Evolutionary conservation across 2,797 vertebrate species (phyloP).

Genomic region (Neosilurus hyrtlii): DNA sequence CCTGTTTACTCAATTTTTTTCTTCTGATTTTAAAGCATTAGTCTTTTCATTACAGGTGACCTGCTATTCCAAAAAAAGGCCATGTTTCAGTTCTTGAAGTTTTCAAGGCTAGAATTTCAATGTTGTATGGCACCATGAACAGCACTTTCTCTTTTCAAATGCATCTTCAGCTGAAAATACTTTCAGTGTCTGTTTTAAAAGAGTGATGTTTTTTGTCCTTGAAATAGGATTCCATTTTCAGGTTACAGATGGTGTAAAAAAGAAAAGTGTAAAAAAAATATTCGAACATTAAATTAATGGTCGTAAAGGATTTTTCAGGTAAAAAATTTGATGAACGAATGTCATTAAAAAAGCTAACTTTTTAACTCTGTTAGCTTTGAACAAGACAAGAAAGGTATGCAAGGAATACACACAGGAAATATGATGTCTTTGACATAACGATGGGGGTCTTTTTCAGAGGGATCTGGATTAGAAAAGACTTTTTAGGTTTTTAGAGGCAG

Average conservation of each 20-base stretch:
- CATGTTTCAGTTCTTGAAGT: not conserved
- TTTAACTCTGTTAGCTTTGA: not conserved
- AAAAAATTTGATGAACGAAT: not conserved
- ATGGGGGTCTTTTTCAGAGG: not conserved
- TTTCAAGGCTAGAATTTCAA: not conserved
- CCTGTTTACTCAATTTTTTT: constrained; percentile 10
- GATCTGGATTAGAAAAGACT: not conserved
- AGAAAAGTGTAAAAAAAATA: not conserved
- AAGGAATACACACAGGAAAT: not conserved
- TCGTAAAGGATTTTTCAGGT: not conserved
- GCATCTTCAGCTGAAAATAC: not conserved
- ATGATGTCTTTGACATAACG: not conserved
- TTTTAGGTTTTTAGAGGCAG: not conserved
- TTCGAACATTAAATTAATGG: not conserved
- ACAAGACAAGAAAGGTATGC: not conserved
- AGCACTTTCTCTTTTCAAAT: not conserved
- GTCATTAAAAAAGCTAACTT: not conserved
- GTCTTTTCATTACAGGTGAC: not conserved
- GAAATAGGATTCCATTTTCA: not conserved
- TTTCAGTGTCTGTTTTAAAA: not conserved
- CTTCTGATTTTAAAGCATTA: not conserved
- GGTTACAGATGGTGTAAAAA: not conserved
- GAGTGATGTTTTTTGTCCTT: not conserved
- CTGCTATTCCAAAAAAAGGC: not conserved
- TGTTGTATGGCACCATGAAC: not conserved